Percentiles rank a stretch among this genome's conserved stretches.
Evolutionary conservation across 30 jellyfish, hydroid and myxozoan species (phyloP).

Genomic region (Haliclystus octoradiatus): DNA sequence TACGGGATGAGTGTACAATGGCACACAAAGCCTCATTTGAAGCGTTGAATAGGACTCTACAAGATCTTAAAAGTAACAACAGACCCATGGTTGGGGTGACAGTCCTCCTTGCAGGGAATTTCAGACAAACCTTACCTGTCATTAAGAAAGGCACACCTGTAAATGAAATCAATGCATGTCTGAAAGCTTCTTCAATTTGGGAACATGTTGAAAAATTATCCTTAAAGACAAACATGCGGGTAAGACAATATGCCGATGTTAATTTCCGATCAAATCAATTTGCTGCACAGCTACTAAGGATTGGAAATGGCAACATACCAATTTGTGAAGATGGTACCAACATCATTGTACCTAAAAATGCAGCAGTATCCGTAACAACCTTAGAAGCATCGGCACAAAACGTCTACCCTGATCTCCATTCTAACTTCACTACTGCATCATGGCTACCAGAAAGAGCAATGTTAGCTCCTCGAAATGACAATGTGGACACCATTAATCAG

Average conservation of each 20-base stretch:
- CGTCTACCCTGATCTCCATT: not conserved
- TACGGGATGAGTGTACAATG: conserved; percentile 38
- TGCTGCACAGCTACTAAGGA: not conserved
- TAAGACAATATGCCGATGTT: not conserved
- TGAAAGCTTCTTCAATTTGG: conserved; percentile 24
- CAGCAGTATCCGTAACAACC: not conserved
- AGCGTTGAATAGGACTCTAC: conserved; percentile 27
- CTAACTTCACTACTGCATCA: not conserved
- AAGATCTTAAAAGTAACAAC: conserved; percentile 21
- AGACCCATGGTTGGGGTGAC: conserved; percentile 36
- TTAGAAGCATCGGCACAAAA: not conserved
- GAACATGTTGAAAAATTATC: conserved; percentile 2
- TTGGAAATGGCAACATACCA: conserved; percentile 2
- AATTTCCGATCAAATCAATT: not conserved
- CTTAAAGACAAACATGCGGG: conserved; percentile 18
- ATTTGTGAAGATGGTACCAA: not conserved
- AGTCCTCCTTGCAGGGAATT: conserved; percentile 51
- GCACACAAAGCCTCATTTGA: conserved; percentile 30
- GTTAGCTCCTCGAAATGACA: conserved; percentile 26
- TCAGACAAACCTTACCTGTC: conserved; percentile 41
- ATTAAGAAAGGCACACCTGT: conserved; percentile 46
- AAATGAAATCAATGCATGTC: conserved; percentile 22
- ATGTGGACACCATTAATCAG: conserved; percentile 5
- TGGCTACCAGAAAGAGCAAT: conserved; percentile 24
- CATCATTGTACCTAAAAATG: not conserved